Base-by-base conservation (phyloP, 1,140 invertebrate genomes). In the Antheraea pernyi region DNA sequence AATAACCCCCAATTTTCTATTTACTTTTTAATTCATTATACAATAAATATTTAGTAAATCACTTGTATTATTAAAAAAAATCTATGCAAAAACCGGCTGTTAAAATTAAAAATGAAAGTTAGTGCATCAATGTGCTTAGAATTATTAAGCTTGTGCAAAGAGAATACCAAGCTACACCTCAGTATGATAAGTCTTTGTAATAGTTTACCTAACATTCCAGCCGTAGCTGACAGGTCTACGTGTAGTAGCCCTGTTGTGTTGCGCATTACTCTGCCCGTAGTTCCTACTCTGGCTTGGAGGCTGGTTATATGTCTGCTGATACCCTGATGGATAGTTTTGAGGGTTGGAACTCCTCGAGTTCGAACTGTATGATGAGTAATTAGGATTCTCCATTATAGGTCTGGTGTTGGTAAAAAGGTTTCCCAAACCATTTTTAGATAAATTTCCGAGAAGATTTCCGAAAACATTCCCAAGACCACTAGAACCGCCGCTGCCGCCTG, bases 151-250 rank as follows among this genome's bases (percentile, higher is more conserved):
- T 53, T 53, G 46, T 53, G 46, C 46, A 53, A 53, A 53, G 13
- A n/a, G 16, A 11, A 53, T 11, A 16, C 60, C 19, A 61, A 61
- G 60, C 60, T 22, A 76, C 79, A 79, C 77, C 74, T 77, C 77
- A 70, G 39, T 73, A 70, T 53, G 58, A 53, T 22, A 42, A 71
- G 72, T 58, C 19, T 61, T n/a, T 70, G 46, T 53, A 69, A 62
- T 65, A 80, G 86, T 87, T 93, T 93, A 93, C 92, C 92, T 86
- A 80, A 91, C 75, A 67, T 82, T 88, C 92, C 91, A 92, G 71
- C 91, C 92, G 78, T 91, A 93, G 58, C 79, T 74, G 22, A 78
- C 80, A 59, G 92, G 88, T 73, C 80, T 89, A 67, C 82, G 75
- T 1, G 91, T 90, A 8, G 88, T 82, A 68, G 83, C 86, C 18